phyloP scores from a whole-genome alignment of 2,888 invertebrate species.

The Perithous albicinctus region DNA sequence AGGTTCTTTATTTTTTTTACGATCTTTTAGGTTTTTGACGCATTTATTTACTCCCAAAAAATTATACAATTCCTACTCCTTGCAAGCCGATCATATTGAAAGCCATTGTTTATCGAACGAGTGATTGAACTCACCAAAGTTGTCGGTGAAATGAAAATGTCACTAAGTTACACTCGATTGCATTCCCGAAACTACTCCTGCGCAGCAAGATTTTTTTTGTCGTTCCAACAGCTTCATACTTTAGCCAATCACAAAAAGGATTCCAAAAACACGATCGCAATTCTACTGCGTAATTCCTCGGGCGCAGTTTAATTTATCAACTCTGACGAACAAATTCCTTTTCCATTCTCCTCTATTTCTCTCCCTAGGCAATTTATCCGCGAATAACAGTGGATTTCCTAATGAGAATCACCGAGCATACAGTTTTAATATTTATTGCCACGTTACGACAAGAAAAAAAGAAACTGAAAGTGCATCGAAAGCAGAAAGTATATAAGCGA shows the following conservation, averaged over 20 bases:
- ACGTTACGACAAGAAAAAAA: neutral
- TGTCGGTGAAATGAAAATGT: slow-evolving; percentile 20
- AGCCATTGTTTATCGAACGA: slow-evolving; percentile 56
- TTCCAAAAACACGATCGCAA: slow-evolving; percentile 40
- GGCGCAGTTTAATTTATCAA: slow-evolving; percentile 47
- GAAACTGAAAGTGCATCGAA: slow-evolving; percentile 40
- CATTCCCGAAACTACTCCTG: neutral
- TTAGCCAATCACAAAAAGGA: slow-evolving; percentile 44
- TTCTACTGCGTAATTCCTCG: slow-evolving; percentile 19
- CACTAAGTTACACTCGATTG: slow-evolving; percentile 17
- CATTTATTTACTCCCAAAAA: no score
- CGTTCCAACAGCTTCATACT: slow-evolving; percentile 47
- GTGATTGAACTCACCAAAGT: slow-evolving; percentile 48
- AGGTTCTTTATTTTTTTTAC: no score
- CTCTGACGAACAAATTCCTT: slow-evolving; percentile 53
- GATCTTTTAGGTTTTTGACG: no score
- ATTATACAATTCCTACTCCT: neutral
- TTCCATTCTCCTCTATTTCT: neutral
- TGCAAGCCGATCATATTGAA: neutral
- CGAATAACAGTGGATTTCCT: slow-evolving; percentile 55
- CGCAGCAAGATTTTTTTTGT: neutral
- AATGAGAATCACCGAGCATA: slow-evolving; percentile 29
- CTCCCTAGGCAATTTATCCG: slow-evolving; percentile 32
- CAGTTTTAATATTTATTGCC: neutral
- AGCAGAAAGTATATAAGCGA: slow-evolving; percentile 40